phyloP scores from a whole-genome alignment of 2,797 vertebrate genomes.

The Propithecus perrieri region DNA sequence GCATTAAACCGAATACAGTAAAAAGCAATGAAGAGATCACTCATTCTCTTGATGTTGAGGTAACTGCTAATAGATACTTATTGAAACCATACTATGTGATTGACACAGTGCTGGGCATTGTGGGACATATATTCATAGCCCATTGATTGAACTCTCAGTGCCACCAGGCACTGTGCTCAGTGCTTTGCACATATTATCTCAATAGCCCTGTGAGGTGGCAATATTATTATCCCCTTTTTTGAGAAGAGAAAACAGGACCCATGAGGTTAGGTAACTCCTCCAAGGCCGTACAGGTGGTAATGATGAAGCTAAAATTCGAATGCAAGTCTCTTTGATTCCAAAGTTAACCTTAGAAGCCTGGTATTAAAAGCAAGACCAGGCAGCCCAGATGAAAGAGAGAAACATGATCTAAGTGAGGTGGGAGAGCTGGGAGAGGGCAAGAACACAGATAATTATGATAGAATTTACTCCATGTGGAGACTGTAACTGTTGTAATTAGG shows the following conservation, averaged over 20 bases:
- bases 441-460: not conserved
- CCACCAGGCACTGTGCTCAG: not conserved
- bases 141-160: not conserved
- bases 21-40: not conserved
- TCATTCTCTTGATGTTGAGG: not conserved
- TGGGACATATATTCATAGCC: not conserved
- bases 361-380: not conserved
- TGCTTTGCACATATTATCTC: not conserved
- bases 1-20: not conserved
- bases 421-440: not conserved
- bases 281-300: not conserved
- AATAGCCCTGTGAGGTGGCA: not conserved
- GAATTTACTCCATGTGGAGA: not conserved
- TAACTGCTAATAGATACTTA: not conserved
- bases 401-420: not conserved
- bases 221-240: not conserved
- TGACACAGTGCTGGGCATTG: not conserved
- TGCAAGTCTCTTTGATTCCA: not conserved
- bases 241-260: not conserved
- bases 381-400: not conserved
- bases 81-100: not conserved
- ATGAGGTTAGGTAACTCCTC: not conserved
- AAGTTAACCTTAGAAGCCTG: not conserved
- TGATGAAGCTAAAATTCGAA: not conserved
- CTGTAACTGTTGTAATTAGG: not conserved